Evolutionary conservation across 2,888 invertebrate genomes (phyloP).

Genomic region (Papilio demoleus): DNA sequence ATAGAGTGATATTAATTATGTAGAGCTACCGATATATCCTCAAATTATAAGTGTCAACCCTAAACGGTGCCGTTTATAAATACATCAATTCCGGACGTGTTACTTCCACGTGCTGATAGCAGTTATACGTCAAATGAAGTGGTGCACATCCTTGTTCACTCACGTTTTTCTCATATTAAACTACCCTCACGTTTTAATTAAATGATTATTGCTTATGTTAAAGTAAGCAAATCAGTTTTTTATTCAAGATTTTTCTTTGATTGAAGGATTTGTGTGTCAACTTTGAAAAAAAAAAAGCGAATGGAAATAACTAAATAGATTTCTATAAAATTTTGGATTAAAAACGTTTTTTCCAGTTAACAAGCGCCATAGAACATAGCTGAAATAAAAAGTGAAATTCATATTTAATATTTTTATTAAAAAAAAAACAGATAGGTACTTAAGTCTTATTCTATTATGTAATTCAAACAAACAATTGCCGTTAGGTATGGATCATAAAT

Average conservation of each 20-base stretch:
- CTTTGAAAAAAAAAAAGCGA: not conserved
- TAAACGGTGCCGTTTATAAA: not conserved
- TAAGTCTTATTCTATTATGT: no score
- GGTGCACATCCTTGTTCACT: conserved; percentile 60
- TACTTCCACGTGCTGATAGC: conserved; percentile 61
- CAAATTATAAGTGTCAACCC: conserved; percentile 17
- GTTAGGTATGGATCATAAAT: not conserved
- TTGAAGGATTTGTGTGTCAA: not conserved
- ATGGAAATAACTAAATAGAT: not conserved
- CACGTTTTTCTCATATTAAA: conserved; percentile 55
- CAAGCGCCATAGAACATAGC: no score
- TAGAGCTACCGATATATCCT: no score
- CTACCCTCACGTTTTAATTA: conserved; percentile 44
- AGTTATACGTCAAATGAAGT: conserved; percentile 64
- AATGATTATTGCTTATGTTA: conserved; percentile 45
- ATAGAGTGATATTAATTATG: not conserved
- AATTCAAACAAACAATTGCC: not conserved
- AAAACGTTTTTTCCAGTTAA: no score
- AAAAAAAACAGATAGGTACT: no score
- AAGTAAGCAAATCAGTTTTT: conserved; percentile 14
- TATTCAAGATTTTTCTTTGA: not conserved
- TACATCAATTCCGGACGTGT: conserved; percentile 26
- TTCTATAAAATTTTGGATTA: no score
- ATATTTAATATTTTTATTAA: no score
- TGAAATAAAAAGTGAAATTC: no score